phyloP scores from a whole-genome alignment of 2,888 invertebrate species.

The Lithophane leautieri region DNA sequence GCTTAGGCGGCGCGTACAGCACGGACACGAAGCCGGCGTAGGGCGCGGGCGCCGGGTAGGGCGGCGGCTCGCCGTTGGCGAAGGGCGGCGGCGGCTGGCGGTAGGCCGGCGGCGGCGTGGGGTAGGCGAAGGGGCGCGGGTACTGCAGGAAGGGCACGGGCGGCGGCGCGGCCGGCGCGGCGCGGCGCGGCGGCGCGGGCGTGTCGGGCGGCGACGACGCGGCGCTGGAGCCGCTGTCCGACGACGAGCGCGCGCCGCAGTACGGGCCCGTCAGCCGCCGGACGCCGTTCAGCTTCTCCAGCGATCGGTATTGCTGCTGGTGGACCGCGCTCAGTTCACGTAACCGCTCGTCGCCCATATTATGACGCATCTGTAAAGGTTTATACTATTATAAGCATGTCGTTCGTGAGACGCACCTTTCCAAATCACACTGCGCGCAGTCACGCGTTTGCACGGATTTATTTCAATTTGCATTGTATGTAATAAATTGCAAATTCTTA shows the following conservation, averaged over 20 bases:
- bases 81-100: constrained; percentile 85
- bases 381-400: constrained; percentile 3
- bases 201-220: constrained; percentile 85
- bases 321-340: constrained; percentile 88
- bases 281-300: constrained; percentile 91
- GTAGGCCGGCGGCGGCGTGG: constrained; percentile 84
- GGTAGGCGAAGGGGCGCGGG: constrained; percentile 84
- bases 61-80: constrained; percentile 87
- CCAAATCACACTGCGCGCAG: neutral
- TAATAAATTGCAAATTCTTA: neutral
- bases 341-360: constrained; percentile 92
- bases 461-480: neutral
- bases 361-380: constrained; percentile 90
- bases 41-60: constrained; percentile 84
- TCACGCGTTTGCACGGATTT: constrained; percentile 1
- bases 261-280: constrained; percentile 85
- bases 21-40: constrained; percentile 88
- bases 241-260: constrained; percentile 79
- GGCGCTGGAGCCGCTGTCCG: constrained; percentile 86
- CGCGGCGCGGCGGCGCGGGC: constrained; percentile 79
- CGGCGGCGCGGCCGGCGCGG: constrained; percentile 76
- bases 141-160: constrained; percentile 81
- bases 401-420: neutral
- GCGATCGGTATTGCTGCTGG: constrained; percentile 89
- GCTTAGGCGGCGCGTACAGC: constrained; percentile 91